Base-by-base conservation (phyloP, 2,888 invertebrate genomes). In the Pycnomerus fuliginosus region DNA sequence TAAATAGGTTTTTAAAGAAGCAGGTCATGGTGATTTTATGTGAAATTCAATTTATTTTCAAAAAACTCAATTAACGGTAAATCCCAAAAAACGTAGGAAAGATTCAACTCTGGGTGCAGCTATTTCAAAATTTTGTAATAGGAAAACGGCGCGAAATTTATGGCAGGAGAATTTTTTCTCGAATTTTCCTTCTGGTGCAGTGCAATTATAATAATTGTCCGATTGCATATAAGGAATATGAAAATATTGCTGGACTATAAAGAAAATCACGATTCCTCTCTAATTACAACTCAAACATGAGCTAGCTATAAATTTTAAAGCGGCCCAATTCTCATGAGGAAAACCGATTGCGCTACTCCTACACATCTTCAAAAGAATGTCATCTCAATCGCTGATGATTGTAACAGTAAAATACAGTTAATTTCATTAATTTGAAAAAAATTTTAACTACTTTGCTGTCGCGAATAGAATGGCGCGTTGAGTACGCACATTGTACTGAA, bases 341-440 rank as follows among this genome's bases (percentile, higher is more conserved):
- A 33, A 27, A 33, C 14, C 24, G 34, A 39, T 31, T 39, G 32
- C 32, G 13, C 16, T 37, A 27, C 40, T 16, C 41, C 41, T 41
- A 34, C 40, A 14, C 41, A 20, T 17, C 10, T 27, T 14, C 15
- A 28, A 23, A 24, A 35, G 30, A 43, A 43, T 43, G 36, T 43
- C 43, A 36, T 43, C 31, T 31, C 36, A 43, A 43, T 43, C 29
- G 27, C 20, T 16, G 15, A 14, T 25, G 15, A 27, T 25, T 24
- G 24, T 43, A 43, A 43, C 43, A 36, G 43, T 43, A 43, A 36
- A 35, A 22, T 42, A 43, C 43, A 43, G 43, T 43, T 43, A 43
- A 43, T 43, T 12, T 31, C 20, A 20, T 16, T 41, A n/a, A n/a
- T n/a, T n/a, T n/a, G n/a, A n/a, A n/a, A n/a, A n/a, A n/a, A n/a